Percentiles rank a stretch among this genome's conserved stretches.
These are phyloP conservation scores for Pelodytes ibericus DNA, from an alignment of 2,797 vertebrate species.

Conservation along the genomic window DNA sequence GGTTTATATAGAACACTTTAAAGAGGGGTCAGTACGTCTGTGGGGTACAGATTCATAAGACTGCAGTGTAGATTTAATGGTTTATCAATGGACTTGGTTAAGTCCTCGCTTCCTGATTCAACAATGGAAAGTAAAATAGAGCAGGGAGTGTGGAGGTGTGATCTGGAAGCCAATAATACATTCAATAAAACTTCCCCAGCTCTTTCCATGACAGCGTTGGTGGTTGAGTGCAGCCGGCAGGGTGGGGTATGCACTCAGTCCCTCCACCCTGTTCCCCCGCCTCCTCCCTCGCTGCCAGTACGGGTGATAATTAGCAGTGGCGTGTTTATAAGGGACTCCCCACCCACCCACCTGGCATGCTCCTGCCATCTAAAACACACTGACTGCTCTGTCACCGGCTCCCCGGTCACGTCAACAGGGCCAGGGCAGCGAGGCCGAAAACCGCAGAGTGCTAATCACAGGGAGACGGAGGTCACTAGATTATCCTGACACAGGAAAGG, in stretches of 20 bases:
- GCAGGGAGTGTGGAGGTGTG: too few relatives aligned
- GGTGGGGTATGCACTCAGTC: background rate
- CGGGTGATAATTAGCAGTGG: conserved; percentile 36
- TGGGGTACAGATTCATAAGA: background rate
- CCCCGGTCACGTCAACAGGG: conserved; percentile 28
- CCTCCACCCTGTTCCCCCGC: background rate
- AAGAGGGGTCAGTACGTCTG: too few relatives aligned
- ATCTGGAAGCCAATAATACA: too few relatives aligned
- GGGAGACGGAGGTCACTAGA: conserved; percentile 13
- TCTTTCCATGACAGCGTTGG: conserved; percentile 10
- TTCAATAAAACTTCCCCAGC: too few relatives aligned
- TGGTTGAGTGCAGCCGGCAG: conserved; percentile 13
- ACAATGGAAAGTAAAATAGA: too few relatives aligned
- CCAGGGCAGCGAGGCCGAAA: conserved; percentile 21
- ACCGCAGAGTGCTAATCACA: conserved; percentile 27
- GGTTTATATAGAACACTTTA: too few relatives aligned
- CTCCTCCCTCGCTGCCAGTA: background rate
- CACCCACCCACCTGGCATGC: conserved; percentile 25
- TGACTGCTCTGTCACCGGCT: conserved; percentile 14
- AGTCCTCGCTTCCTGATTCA: too few relatives aligned
- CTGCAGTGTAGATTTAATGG: background rate
- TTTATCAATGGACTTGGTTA: too few relatives aligned
- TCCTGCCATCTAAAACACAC: conserved; percentile 9
- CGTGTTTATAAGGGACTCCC: conserved; percentile 30
- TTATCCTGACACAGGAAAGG: background rate